These are phyloP conservation scores for Macrosoma leucophasiata DNA, from an alignment of 2,888 invertebrate species.

Conservation along the genomic window DNA sequence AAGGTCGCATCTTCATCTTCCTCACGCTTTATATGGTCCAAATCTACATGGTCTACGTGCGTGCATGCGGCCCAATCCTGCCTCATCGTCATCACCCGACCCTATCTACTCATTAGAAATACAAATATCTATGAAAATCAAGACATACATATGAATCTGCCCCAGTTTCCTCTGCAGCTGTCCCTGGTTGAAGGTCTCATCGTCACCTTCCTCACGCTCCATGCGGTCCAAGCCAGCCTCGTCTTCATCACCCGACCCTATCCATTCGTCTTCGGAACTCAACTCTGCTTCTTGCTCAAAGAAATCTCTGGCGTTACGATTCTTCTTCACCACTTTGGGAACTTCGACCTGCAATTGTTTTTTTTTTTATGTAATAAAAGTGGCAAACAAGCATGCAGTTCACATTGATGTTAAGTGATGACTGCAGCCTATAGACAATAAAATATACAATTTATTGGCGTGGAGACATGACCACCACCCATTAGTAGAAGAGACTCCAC, in stretches of 20 bases:
- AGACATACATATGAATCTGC: slow-evolving; percentile 87
- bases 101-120: background rate
- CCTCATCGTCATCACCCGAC: background rate
- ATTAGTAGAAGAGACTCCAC: no score
- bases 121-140: slow-evolving; percentile 14
- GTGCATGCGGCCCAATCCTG: background rate
- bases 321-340: slow-evolving; percentile 40
- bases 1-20: no score
- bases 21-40: no score
- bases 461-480: no score
- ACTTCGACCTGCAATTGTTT: slow-evolving; percentile 48
- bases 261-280: slow-evolving; percentile 89
- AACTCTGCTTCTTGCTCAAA: slow-evolving; percentile 94
- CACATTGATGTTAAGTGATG: no score
- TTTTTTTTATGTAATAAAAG: no score
- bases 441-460: no score
- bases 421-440: no score
- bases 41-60: no score
- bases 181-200: slow-evolving; percentile 88
- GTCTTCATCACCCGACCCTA: slow-evolving; percentile 90
- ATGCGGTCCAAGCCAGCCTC: slow-evolving; percentile 86
- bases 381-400: no score
- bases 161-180: slow-evolving; percentile 86
- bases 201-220: slow-evolving; percentile 90
- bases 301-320: slow-evolving; percentile 80